phyloP scores from a whole-genome alignment of 2,113 vertebrate genomes.

The Eonycteris spelaea region DNA sequence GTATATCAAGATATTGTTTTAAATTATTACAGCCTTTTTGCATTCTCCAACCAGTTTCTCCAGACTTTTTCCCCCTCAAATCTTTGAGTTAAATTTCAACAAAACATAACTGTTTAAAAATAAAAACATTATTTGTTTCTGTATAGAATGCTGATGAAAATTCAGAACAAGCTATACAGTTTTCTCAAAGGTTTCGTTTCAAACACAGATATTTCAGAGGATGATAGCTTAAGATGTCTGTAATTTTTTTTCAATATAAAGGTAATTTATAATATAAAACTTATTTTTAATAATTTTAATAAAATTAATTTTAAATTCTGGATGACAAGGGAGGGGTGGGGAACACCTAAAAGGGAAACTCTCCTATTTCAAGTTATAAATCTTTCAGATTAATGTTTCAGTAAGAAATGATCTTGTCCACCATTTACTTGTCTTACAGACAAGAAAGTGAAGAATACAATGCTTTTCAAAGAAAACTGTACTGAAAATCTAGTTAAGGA shows the following conservation, averaged over 20 bases:
- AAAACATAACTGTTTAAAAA: neutral
- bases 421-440: neutral
- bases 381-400: neutral
- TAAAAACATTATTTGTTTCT: neutral
- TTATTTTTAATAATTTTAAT: neutral
- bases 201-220: neutral
- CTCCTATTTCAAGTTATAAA: neutral
- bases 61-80: neutral
- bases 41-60: neutral
- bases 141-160: neutral
- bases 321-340: neutral
- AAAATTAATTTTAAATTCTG: neutral
- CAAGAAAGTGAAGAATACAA: neutral
- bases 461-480: neutral
- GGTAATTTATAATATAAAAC: neutral
- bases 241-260: neutral
- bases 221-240: neutral
- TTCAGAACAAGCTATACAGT: neutral
- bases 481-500: neutral
- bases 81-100: neutral
- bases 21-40: neutral
- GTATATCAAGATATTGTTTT: neutral
- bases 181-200: constrained; percentile 22
- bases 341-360: neutral
- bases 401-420: neutral